Base-by-base conservation (phyloP, 1,140 invertebrate genomes). In the Drosophila ironensis region DNA sequence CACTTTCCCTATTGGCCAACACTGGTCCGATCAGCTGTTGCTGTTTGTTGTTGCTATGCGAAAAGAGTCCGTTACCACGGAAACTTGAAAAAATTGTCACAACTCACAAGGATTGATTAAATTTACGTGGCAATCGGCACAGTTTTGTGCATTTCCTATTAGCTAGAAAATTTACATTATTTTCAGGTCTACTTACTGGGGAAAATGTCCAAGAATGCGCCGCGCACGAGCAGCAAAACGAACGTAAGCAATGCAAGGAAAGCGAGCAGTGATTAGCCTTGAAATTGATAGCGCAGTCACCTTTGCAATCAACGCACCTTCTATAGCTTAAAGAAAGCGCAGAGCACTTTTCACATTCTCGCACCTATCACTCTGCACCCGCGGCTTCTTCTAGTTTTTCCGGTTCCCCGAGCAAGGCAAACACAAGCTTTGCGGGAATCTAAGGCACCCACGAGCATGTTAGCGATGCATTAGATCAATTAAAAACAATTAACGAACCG, bases 81-180 rank as follows among this genome's bases (percentile, higher is more conserved):
- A 40, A 67, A 70, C 76, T 11, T 38, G 33, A 25, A 33, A 57
- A 67, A 73, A 54, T 66, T 60, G 75, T 66, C 75, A 80, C 75
- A 80, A 80, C 75, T 41, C 51, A 80, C 42, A 3, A 38, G 33
- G 33, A 80, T 64, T 80, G 75, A 80, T 80, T 80, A 50, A 75
- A 66, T 78, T 71, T 50, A 70, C 64, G 46, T 54, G 27, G 28
- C 22, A 38, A n/a, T 40, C 16, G 24, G 17, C 46, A 25, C 30
- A n/a, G n/a, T n/a, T n/a, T n/a, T n/a, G n/a, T 28, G 22, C 6
- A 2, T 22, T n/a, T 4, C 5, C 3, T 53, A 4, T 30, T 12
- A 27, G 17, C 25, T 14, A 8, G n/a, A n/a, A n/a, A n/a, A n/a
- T 30, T 33, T 17, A 22, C 20, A 17, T 20, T 40, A 20, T 54